These are phyloP conservation scores for Daboia siamensis DNA, from an alignment of 2,113 vertebrate species.

Conservation along the genomic window DNA sequence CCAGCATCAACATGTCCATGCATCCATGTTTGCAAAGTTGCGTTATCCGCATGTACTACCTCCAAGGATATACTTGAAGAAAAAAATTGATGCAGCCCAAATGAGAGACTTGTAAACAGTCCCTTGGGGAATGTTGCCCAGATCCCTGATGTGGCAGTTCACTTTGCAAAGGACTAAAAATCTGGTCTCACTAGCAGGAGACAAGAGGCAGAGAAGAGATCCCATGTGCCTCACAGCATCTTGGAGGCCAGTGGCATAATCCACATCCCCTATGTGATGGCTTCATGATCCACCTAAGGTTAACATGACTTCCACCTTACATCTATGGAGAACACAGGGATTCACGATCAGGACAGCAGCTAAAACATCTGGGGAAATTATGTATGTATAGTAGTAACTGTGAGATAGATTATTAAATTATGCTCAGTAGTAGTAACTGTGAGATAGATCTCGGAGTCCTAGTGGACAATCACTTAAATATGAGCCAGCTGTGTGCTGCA, in stretches of 20 bases:
- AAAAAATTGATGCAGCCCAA: constrained; percentile 1
- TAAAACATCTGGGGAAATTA: neutral
- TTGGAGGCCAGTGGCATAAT: neutral
- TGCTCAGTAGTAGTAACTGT: no score
- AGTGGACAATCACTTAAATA: no score
- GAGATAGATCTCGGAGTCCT: no score
- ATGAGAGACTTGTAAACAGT: neutral
- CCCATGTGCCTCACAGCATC: neutral
- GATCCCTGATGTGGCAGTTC: neutral
- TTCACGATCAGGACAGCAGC: neutral
- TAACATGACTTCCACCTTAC: neutral
- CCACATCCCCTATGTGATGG: neutral
- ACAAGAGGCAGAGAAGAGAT: neutral
- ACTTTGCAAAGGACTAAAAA: neutral
- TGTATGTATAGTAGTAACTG: neutral
- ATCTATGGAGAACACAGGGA: neutral
- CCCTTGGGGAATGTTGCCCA: neutral
- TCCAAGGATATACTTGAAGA: constrained; percentile 12
- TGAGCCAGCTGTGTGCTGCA: no score
- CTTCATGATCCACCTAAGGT: neutral
- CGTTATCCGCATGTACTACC: neutral
- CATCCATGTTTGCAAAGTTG: constrained; percentile 17
- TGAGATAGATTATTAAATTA: no score
- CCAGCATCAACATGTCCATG: constrained; percentile 28
- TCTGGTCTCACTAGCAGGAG: neutral